phyloP scores from a whole-genome alignment of 1,140 invertebrate species.

The Calephelis virginiensis region DNA sequence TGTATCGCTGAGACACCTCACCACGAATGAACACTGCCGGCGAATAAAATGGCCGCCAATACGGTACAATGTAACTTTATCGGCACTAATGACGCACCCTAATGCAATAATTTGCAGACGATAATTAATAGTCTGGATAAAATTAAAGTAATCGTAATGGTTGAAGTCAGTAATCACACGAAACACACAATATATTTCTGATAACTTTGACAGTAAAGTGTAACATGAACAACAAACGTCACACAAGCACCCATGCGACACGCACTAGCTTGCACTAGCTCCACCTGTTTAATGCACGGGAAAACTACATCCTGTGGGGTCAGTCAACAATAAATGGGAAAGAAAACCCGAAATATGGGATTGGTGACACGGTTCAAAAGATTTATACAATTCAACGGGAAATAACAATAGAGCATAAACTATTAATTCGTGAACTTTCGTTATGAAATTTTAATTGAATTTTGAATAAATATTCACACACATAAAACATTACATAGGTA shows the following conservation, averaged over 20 bases:
- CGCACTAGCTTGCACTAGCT: slow-evolving; percentile 64
- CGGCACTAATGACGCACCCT: slow-evolving; percentile 43
- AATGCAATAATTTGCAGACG: slow-evolving; percentile 32
- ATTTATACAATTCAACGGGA: slow-evolving; percentile 41
- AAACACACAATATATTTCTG: slow-evolving; percentile 22
- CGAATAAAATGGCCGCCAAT: slow-evolving; percentile 77
- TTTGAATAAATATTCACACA: background rate
- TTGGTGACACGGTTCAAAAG: slow-evolving; percentile 62
- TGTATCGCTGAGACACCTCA: slow-evolving; percentile 73
- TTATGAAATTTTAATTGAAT: background rate
- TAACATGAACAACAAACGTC: slow-evolving; percentile 53
- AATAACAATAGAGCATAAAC: slow-evolving; percentile 17
- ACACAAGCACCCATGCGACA: slow-evolving; percentile 46
- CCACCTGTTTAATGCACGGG: slow-evolving; percentile 65
- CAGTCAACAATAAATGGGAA: slow-evolving; percentile 36
- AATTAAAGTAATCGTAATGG: slow-evolving; percentile 29
- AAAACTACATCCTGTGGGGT: slow-evolving; percentile 68
- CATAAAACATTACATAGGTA: too few species aligned
- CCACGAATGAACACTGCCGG: slow-evolving; percentile 75
- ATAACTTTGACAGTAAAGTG: slow-evolving; percentile 55
- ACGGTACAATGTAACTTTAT: slow-evolving; percentile 60
- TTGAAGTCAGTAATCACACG: slow-evolving; percentile 19
- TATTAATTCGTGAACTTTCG: slow-evolving; percentile 13
- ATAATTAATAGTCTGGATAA: slow-evolving; percentile 32
- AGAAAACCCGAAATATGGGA: slow-evolving; percentile 61